Evolutionary conservation across 2,113 vertebrate genomes (phyloP).

Genomic region (Rhinopomastus cyanomelas): DNA sequence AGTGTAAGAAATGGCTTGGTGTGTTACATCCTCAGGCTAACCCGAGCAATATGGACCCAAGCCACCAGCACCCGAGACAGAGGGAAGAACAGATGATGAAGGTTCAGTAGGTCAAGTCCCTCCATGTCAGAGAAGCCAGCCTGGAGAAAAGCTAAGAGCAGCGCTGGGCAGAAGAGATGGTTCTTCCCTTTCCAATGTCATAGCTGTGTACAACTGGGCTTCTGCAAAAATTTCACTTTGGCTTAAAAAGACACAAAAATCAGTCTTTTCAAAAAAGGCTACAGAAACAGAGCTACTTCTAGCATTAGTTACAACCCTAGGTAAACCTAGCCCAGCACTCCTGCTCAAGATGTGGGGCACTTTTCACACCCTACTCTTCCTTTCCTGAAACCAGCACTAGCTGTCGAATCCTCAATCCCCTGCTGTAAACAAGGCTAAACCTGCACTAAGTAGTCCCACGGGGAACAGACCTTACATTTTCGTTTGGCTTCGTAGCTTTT

Average conservation of each 20-base stretch:
- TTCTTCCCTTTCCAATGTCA: neutral
- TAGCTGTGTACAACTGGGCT: neutral
- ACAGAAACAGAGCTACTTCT: neutral
- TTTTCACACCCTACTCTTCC: neutral
- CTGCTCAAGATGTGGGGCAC: neutral
- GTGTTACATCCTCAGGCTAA: neutral
- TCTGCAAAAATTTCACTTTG: neutral
- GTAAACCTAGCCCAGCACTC: rapidly evolving
- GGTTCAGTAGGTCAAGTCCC: neutral
- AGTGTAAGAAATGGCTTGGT: neutral
- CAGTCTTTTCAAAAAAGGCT: neutral
- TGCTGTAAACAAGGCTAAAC: neutral
- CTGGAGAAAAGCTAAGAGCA: neutral
- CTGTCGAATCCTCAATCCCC: neutral
- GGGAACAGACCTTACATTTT: neutral
- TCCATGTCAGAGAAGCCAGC: neutral
- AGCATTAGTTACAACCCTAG: neutral
- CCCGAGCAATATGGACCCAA: neutral
- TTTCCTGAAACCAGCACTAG: neutral
- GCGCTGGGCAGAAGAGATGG: neutral
- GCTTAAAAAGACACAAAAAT: neutral
- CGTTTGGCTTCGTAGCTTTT: neutral
- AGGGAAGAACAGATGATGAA: neutral
- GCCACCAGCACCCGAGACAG: neutral
- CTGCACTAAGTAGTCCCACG: neutral